These are phyloP conservation scores for Tympanoctomys barrerae DNA, from an alignment of 2,797 vertebrate species.

Conservation along the genomic window DNA sequence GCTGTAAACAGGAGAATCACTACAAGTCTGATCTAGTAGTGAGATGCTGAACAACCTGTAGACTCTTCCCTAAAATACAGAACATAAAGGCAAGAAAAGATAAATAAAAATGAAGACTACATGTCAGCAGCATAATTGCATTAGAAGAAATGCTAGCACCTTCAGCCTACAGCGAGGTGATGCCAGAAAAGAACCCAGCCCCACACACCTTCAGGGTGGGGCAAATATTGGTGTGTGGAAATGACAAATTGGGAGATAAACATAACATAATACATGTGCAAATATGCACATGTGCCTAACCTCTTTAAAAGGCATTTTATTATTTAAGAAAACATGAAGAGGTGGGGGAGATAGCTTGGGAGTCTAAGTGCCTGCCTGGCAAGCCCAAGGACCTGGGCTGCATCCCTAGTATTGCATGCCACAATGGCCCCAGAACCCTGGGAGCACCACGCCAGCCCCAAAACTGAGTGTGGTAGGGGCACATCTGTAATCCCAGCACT, in stretches of 20 bases:
- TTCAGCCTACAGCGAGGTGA: background rate
- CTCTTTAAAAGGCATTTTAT: background rate
- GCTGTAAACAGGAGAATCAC: too few species aligned
- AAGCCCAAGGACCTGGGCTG: too few species aligned
- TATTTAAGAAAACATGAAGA: background rate
- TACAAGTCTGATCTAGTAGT: too few species aligned
- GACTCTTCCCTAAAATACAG: too few species aligned
- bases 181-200: background rate
- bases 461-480: too few species aligned
- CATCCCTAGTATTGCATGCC: too few species aligned
- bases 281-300: background rate
- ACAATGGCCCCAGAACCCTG: too few species aligned
- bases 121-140: background rate
- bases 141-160: background rate
- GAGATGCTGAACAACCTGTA: too few species aligned
- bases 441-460: too few species aligned
- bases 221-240: background rate
- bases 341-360: too few species aligned
- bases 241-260: background rate
- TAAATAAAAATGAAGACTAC: background rate
- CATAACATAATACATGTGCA: background rate
- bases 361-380: too few species aligned
- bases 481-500: too few species aligned
- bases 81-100: background rate
- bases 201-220: background rate